Base-by-base conservation (phyloP, 2,797 vertebrate species). In the Microtus obscurus region DNA sequence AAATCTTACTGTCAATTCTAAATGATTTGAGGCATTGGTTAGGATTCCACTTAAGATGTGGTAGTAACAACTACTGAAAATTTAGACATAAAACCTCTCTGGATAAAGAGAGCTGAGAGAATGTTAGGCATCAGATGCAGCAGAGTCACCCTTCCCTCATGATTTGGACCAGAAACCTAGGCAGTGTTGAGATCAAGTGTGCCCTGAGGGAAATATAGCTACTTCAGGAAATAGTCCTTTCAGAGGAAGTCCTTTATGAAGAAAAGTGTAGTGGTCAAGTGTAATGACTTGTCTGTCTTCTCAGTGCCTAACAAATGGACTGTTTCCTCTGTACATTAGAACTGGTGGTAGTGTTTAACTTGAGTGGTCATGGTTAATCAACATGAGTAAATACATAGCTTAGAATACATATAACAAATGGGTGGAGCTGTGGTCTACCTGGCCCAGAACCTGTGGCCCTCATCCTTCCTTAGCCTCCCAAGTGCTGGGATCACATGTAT, bases 1-100 rank as follows among this genome's bases (percentile, higher is more conserved):
- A 51, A 82, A 37, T 7, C 73, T 95, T 65, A 48, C 63, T 69
- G 23, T 92, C 67, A 23, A 59, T 88, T 96, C 31, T 78, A 61
- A 79, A 6, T 80, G n/a, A 19, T 77, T 82, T 93, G 37, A 63
- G 25, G 48, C 37, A 43, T 67, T 76, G 29, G 10, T 19, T 78
- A 76, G 73, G 91, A 6, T 89, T 96, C 25, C 1, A 37, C 1
- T 95, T 51, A 61, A 63, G 53, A 90, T 37, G n/a, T 34, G 23
- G 61, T 78, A 25, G 25, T 17, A 37, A 95, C 77, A 10, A 5
- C 40, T 81, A 10, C 61, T 95, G 67, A 59, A 76, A 65, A 45
- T 71, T 93, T 76, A 93, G 65, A 90, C 25, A 40, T n/a, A n/a
- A 34, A 71, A 79, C 23, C 25, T 93, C 9, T 45, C 9, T 45